These are phyloP conservation scores for Barbus barbus DNA, from an alignment of 2,113 vertebrate species.

Conservation along the genomic window DNA sequence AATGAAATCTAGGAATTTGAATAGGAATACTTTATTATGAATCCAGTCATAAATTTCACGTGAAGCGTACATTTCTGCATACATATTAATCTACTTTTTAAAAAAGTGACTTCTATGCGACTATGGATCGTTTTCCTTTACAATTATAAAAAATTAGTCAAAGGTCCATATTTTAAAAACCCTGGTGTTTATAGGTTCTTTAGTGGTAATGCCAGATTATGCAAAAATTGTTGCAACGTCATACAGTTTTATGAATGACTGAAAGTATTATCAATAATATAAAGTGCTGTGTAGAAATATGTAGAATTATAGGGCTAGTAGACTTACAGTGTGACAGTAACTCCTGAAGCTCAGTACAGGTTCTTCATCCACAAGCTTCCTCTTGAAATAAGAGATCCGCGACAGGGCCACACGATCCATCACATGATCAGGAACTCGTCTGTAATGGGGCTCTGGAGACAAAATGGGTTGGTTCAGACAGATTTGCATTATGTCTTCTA, in stretches of 20 bases:
- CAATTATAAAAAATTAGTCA: not conserved
- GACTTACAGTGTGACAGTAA: conserved; percentile 90
- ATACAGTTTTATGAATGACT: too few species aligned
- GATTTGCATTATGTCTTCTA: not conserved
- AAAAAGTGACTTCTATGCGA: too few species aligned
- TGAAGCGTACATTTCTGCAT: not conserved
- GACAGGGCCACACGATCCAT: conserved; percentile 87
- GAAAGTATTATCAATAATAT: not conserved
- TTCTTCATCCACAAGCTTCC: conserved; percentile 94
- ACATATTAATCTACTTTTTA: not conserved
- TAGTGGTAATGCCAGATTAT: not conserved
- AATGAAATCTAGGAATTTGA: not conserved
- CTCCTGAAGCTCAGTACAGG: conserved; percentile 84
- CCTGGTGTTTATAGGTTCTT: not conserved
- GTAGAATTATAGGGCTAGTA: not conserved
- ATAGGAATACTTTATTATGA: not conserved
- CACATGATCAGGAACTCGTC: conserved; percentile 85
- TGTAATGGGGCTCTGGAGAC: conserved; percentile 83
- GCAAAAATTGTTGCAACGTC: not conserved
- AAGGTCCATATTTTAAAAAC: not conserved
- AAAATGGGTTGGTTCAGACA: not conserved
- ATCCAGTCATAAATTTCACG: not conserved
- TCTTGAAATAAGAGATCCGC: conserved; percentile 94
- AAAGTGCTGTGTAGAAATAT: not conserved
- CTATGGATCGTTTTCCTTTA: not conserved